phyloP scores from a whole-genome alignment of 1,140 invertebrate species.

The Achatina immaculata region DNA sequence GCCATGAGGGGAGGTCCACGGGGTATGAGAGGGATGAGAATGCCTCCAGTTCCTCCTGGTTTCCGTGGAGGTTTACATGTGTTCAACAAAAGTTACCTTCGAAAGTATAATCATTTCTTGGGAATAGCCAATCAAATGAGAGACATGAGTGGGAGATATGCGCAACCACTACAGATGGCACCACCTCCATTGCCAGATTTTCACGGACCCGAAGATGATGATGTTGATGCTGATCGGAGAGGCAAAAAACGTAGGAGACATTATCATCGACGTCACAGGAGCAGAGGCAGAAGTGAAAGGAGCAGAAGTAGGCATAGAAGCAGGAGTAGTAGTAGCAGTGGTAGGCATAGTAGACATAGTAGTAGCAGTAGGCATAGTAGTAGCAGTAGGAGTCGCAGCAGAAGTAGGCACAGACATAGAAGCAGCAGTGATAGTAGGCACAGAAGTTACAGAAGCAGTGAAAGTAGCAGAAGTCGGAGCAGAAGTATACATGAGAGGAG shows the following conservation, averaged over 20 bases:
- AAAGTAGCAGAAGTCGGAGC: conserved; percentile 12
- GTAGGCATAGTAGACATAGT: conserved; percentile 1
- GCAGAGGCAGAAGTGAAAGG: conserved; percentile 22
- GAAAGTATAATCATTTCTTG: conserved; percentile 27
- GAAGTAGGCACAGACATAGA: conserved; percentile 10
- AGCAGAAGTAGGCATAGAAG: conserved; percentile 7
- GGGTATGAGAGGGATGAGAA: conserved; percentile 20
- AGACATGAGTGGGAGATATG: conserved; percentile 35
- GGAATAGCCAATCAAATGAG: conserved; percentile 31
- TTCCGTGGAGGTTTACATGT: conserved; percentile 31
- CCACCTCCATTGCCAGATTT: conserved; percentile 4
- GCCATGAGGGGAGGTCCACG: conserved; percentile 10
- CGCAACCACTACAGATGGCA: conserved; percentile 24
- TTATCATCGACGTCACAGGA: background rate
- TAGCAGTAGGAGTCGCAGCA: background rate
- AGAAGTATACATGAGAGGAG: conserved; percentile 2
- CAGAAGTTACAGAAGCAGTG: background rate
- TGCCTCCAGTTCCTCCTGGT: conserved; percentile 22
- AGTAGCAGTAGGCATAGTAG: background rate
- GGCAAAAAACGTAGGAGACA: background rate
- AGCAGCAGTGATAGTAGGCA: background rate
- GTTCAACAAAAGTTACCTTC: conserved; percentile 30
- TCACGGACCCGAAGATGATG: background rate
- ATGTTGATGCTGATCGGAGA: background rate
- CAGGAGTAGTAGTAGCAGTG: background rate